Conservation (phyloP, 2,113 vertebrate genomes). For the Dinomys branickii region DNA sequence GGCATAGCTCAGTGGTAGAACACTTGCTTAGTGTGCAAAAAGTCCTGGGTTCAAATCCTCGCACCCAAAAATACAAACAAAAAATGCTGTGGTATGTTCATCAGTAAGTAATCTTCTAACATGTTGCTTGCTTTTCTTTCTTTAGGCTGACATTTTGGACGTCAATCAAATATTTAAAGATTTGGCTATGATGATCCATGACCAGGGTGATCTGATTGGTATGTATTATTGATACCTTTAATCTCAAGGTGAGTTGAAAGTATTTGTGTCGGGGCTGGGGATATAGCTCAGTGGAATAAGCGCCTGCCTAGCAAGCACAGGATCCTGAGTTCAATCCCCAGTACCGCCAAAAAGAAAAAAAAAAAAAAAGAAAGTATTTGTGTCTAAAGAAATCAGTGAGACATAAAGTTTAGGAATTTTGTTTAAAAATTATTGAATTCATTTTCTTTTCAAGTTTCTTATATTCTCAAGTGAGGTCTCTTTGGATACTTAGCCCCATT, state of each 20-base stretch:
- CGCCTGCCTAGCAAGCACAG: too few relatives aligned
- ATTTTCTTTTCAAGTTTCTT: conserved; percentile 12
- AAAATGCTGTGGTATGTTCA: neutral
- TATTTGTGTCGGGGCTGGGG: conserved; percentile 13
- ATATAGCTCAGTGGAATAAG: too few relatives aligned
- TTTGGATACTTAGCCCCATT: neutral
- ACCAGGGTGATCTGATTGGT: conserved; percentile 99
- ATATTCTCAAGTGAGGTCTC: neutral
- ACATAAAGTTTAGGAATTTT: conserved; percentile 22
- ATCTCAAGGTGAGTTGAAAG: conserved; percentile 47
- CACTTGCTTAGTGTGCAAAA: neutral
- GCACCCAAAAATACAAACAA: neutral
- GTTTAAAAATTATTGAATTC: conserved; percentile 42
- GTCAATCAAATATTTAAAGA: conserved; percentile 99
- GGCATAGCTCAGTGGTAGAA: neutral
- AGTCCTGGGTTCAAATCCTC: neutral
- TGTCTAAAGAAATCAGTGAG: conserved; percentile 27
- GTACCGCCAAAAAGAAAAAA: too few relatives aligned
- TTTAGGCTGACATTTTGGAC: conserved; percentile 97
- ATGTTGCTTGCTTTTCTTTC: conserved; percentile 54
- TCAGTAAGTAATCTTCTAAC: conserved; percentile 39
- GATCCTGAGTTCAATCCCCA: too few relatives aligned
- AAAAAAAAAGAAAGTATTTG: conserved; percentile 30
- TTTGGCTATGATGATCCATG: conserved; percentile 98
- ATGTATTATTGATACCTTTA: conserved; percentile 78